A percentile compares a stretch with the other conserved stretches of the same genome.
Conservation (phyloP, 2,888 invertebrate genomes). For the Tupiocoris notatus region DNA sequence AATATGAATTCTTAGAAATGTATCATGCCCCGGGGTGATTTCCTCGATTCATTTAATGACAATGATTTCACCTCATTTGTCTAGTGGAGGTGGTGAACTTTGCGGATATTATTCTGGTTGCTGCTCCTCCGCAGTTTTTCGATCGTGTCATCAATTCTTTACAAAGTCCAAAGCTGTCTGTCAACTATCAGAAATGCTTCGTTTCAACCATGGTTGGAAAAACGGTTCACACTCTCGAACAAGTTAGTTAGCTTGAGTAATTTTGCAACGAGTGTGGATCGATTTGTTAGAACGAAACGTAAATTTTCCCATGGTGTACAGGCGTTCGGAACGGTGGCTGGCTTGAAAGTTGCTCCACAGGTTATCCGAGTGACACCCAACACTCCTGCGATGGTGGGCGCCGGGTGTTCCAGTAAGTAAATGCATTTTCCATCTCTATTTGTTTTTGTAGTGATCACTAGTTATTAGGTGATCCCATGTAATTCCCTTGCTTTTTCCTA, state of each 20-base stretch:
- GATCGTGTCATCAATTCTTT: background rate
- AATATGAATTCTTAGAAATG: background rate
- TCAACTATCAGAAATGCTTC: slow-evolving; percentile 21
- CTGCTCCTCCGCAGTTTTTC: slow-evolving; percentile 83
- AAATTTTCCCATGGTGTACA: background rate
- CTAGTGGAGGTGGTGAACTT: slow-evolving; percentile 61
- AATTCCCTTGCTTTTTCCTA: background rate
- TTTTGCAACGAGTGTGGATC: background rate
- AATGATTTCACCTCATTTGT: too few species aligned
- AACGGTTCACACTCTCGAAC: background rate
- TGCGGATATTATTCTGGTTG: slow-evolving; percentile 78
- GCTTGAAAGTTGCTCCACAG: slow-evolving; percentile 24
- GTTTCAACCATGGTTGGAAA: slow-evolving; percentile 29
- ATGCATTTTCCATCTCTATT: background rate
- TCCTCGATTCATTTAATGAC: too few species aligned
- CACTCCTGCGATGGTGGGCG: slow-evolving; percentile 67
- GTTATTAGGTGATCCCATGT: background rate
- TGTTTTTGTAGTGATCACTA: background rate
- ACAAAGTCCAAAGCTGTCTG: background rate
- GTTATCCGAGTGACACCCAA: slow-evolving; percentile 62
- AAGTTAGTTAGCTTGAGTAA: background rate
- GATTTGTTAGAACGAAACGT: background rate
- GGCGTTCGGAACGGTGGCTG: slow-evolving; percentile 3
- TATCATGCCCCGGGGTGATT: too few species aligned
- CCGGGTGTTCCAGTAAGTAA: slow-evolving; percentile 53